phyloP scores from a whole-genome alignment of 2,888 invertebrate species.

The Lithophane leautieri region DNA sequence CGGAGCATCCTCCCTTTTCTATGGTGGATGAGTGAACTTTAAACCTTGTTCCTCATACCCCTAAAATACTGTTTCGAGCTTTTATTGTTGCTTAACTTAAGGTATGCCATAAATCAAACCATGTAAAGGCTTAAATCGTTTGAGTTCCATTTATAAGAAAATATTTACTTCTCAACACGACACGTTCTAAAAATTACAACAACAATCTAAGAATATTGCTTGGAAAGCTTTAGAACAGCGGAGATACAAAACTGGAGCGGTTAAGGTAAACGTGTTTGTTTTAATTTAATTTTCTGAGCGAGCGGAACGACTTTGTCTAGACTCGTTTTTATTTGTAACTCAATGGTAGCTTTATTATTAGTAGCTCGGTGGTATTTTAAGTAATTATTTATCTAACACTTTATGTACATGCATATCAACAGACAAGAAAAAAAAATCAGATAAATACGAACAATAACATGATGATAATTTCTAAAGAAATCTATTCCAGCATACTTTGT shows the following conservation, averaged over 20 bases:
- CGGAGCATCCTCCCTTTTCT: no score
- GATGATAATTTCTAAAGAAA: no score
- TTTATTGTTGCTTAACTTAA: not conserved
- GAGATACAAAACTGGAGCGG: slow-evolving; percentile 8
- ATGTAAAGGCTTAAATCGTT: not conserved
- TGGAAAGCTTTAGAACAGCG: slow-evolving; percentile 30
- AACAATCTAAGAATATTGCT: not conserved
- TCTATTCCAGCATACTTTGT: no score
- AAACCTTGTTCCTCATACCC: no score
- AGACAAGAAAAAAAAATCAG: no score
- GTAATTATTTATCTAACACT: no score
- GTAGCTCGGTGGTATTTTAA: not conserved
- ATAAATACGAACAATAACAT: no score
- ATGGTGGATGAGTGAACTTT: no score
- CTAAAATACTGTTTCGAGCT: no score
- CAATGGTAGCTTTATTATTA: not conserved
- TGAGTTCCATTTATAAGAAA: not conserved
- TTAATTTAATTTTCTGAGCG: slow-evolving; percentile 20
- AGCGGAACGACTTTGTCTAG: slow-evolving; percentile 21
- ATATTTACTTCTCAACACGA: not conserved
- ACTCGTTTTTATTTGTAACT: slow-evolving; percentile 14
- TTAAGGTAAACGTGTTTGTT: slow-evolving; percentile 55
- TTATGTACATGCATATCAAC: no score
- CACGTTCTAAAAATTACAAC: not conserved
- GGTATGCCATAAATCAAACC: not conserved